Evolutionary conservation across 30 jellyfish, hydroid and myxozoan genomes (phyloP), one percentile per base, ranked within the genome.

Genomic region (Sanderia malayensis): DNA sequence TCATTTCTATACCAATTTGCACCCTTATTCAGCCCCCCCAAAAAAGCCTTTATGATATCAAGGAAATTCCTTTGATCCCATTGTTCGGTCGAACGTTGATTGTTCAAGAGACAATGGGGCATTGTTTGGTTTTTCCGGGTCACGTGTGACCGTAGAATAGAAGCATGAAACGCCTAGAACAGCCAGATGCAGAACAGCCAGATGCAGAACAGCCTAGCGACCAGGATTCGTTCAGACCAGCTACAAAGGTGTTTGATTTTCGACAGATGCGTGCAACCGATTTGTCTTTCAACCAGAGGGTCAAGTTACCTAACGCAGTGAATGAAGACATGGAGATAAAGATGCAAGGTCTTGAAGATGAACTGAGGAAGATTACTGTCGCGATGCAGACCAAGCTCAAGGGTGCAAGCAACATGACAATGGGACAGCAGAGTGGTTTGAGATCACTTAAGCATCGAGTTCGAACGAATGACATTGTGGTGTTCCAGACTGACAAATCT

Each of bases 331-430:
- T 41, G 15, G 55, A 41, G 15, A 41, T 41, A 41, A 41, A 41
- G 55, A 41, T 41, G 55, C 55, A 41, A 41, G 15, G 15, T 41
- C 55, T 41, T 15, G 15, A 41, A 41, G 11, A 6, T 6, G 55
- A 41, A 41, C 55, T 41, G 8, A 41, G 15, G 55, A 41, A 15
- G 15, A 15, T 41, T 15, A 41, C 55, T 41, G 55, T 15, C 55
- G 55, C 55, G 15, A 41, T 41, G 55, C 15, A 41, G 55, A 41
- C 55, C 55, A 41, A 41, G 55, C 55, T 41, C 55, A 41, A 15
- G 55, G 55, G 55, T 41, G 55, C 55, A 41, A 41, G 15, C 55
- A 41, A 41, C 55, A 41, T 41, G 55, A 41, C 55, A 41, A 41
- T 15, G 15, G 55, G 55, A 41, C 55, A 41, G 15, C 55, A 41